phyloP scores from a whole-genome alignment of 2,888 invertebrate genomes.

The Zeuzera pyrina region DNA sequence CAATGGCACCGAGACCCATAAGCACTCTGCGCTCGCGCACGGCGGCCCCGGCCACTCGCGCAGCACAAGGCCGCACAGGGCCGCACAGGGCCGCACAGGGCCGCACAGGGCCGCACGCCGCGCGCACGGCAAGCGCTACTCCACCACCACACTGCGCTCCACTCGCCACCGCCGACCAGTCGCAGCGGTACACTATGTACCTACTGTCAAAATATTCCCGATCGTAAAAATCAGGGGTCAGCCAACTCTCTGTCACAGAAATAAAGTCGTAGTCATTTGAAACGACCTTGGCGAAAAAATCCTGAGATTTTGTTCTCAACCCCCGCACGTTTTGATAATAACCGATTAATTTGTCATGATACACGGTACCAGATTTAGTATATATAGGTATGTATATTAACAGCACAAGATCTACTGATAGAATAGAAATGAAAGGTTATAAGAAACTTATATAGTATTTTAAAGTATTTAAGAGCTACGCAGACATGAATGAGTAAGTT shows the following conservation, averaged over 20 bases:
- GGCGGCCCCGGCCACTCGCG: neutral
- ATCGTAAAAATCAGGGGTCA: neutral
- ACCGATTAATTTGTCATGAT: no score
- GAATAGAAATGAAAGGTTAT: no score
- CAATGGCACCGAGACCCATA: slow-evolving; percentile 2
- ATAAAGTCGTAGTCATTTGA: no score
- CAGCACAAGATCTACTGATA: no score
- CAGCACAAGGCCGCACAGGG: no score
- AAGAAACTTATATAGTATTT: no score
- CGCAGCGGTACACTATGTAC: neutral
- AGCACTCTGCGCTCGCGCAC: neutral
- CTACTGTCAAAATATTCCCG: no score
- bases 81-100: no score
- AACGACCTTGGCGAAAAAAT: neutral
- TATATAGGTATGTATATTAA: no score
- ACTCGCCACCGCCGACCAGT: neutral
- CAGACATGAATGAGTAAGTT: no score
- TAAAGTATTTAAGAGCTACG: no score
- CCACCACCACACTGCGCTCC: neutral
- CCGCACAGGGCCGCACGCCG: neutral
- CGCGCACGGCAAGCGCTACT: neutral
- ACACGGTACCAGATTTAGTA: no score
- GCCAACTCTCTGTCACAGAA: neutral
- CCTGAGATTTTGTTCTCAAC: neutral
- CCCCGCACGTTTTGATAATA: neutral